Percentiles rank a stretch among this genome's conserved stretches.
These are phyloP conservation scores for Mythimna lalbum DNA, from an alignment of 2,888 invertebrate species.

Conservation along the genomic window DNA sequence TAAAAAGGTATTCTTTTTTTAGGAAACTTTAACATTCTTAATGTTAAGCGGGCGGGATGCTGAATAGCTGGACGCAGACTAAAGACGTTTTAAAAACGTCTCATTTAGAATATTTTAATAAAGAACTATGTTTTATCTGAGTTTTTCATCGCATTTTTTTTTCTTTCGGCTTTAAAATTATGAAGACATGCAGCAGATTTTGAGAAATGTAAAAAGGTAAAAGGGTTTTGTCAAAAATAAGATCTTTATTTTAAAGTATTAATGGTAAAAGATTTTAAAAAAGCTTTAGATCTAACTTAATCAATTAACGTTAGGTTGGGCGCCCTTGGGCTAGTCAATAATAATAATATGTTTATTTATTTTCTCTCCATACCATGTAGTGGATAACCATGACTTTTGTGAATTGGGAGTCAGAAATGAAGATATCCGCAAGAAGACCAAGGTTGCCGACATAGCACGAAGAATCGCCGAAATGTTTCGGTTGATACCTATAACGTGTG, in stretches of 20 bases:
- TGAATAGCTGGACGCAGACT: conserved; percentile 21
- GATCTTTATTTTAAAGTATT: no score
- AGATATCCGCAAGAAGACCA: no score
- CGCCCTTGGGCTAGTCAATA: background rate
- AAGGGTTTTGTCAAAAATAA: no score
- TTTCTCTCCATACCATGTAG: no score
- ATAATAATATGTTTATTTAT: no score
- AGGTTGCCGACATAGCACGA: no score
- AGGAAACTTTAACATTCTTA: conserved; percentile 45
- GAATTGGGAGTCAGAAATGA: no score
- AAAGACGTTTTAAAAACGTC: conserved; percentile 48
- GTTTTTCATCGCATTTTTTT: background rate
- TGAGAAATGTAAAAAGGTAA: background rate
- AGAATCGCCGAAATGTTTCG: no score
- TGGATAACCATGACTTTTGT: no score
- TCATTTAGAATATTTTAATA: conserved; percentile 44
- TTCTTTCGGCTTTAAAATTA: background rate
- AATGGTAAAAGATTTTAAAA: background rate
- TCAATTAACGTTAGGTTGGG: background rate
- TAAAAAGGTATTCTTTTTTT: conserved; percentile 40
- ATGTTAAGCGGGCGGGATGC: conserved; percentile 31
- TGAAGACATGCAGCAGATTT: background rate
- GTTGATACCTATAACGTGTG: no score
- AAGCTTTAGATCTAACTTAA: background rate
- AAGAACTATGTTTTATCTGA: conserved; percentile 25